Base-by-base conservation (phyloP, 2,888 invertebrate species). In the Ennomos quercinarius region DNA sequence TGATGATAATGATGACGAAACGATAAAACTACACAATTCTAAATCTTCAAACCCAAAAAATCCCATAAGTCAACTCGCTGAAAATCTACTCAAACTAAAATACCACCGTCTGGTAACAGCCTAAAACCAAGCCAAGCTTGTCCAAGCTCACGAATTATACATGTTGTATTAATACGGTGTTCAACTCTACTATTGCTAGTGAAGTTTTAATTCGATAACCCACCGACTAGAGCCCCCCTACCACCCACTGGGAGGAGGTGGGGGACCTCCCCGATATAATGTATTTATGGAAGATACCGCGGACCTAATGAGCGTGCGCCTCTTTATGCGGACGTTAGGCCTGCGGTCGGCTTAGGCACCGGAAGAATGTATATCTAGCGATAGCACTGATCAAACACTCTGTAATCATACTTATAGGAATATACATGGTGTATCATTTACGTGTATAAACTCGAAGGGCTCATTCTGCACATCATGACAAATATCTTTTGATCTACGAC, bases 221-320 rank as follows among this genome's bases (percentile, higher is more conserved):
- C 67, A 60, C 64, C 61, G 49, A 57, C 68, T 71, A 66, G 37
- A 27, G 70, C 72, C 71, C 73, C 65, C 74, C 69, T 61, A 57
- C 57, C 64, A 49, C 63, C 64, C 63, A 64, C 34, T 8, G 38
- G 43, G 59, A n/a, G n/a, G n/a, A n/a, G 51, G 38, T 6, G 6
- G 12, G 3, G 38, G 17, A 17, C 61, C 70, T 67, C 76, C 81
- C 81, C 71, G 78, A 85, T 83, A 91, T 91, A 92, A 91, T 86
- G 91, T 91, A 91, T 92, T 92, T 91, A 91, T 90, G 91, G 87
- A 77, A 87, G 88, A 91, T 91, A 90, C 91, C 90, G 81, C 87
- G 87, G 76, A 77, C 81, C 88, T 92, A 91, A 92, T 92, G 91
- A 92, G 91, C 80, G 87, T 79, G 87, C 80, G 81, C 84, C 87